Percentiles rank a stretch among this genome's conserved stretches.
phyloP scores from a whole-genome alignment of 2,797 vertebrate genomes.

The Phrynocephalus forsythii region DNA sequence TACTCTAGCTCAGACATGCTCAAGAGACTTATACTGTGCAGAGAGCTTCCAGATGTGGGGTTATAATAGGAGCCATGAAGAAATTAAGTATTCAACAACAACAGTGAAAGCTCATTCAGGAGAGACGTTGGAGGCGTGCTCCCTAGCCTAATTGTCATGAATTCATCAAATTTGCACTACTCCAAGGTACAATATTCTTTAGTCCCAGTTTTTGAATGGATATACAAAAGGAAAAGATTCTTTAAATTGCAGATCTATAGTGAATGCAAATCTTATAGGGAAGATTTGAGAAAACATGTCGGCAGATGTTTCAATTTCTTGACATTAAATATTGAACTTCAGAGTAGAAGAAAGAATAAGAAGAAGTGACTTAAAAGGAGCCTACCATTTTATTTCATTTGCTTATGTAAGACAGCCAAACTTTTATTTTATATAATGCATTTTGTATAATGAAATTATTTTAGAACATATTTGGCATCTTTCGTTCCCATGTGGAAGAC shows the following conservation, averaged over 20 bases:
- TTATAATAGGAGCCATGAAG: conserved; percentile 17
- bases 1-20: conserved; percentile 29
- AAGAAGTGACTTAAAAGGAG: neutral
- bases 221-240: neutral
- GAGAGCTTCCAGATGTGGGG: conserved; percentile 41
- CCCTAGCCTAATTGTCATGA: conserved; percentile 3
- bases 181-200: conserved; percentile 1
- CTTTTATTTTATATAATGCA: neutral
- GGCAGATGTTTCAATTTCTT: neutral
- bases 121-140: conserved; percentile 5
- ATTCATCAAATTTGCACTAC: neutral
- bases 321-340: conserved; percentile 4
- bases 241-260: neutral
- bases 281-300: neutral
- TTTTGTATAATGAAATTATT: conserved; percentile 13
- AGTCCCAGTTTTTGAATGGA: neutral
- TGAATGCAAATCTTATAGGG: neutral
- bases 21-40: conserved; percentile 36
- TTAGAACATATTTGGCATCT: neutral
- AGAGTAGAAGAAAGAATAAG: neutral
- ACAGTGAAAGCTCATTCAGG: conserved; percentile 4
- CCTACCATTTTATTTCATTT: neutral
- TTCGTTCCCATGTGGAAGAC: neutral
- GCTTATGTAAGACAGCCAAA: neutral
- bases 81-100: conserved; percentile 32